Evolutionary conservation across 2,113 vertebrate genomes (phyloP).

Genomic region (Anser brachyrhynchus): DNA sequence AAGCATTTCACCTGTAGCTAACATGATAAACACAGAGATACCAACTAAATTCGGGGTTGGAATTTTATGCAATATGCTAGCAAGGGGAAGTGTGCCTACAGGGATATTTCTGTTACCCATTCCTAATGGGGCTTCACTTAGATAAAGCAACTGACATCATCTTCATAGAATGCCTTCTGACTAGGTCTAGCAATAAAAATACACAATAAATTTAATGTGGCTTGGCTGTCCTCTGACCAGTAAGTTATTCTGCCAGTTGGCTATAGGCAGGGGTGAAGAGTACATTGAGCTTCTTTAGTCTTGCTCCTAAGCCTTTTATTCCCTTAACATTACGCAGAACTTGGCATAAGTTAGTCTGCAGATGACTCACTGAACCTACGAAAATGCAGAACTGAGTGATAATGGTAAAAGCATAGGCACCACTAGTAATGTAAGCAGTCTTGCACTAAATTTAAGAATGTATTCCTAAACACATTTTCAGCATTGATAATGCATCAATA

Average conservation of each 20-base stretch:
- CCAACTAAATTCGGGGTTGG: not conserved
- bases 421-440: not conserved
- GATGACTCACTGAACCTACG: not conserved
- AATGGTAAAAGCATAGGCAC: not conserved
- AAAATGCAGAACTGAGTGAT: not conserved
- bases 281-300: not conserved
- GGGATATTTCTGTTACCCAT: not conserved
- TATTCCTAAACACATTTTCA: not conserved
- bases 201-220: not conserved
- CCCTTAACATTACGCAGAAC: not conserved
- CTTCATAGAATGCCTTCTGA: not conserved
- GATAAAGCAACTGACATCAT: not conserved
- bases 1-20: not conserved
- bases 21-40: not conserved
- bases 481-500: rapidly evolving
- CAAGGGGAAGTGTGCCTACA: not conserved
- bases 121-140: slow-evolving; percentile 15
- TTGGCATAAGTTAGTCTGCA: not conserved
- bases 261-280: not conserved
- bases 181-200: not conserved
- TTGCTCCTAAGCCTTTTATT: not conserved
- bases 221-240: slow-evolving; percentile 2
- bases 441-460: not conserved
- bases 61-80: not conserved
- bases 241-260: not conserved